Evolutionary conservation across 64 coral and sea anemone species (phyloP).

Genomic region (Dendrophyllia cribrosa): DNA sequence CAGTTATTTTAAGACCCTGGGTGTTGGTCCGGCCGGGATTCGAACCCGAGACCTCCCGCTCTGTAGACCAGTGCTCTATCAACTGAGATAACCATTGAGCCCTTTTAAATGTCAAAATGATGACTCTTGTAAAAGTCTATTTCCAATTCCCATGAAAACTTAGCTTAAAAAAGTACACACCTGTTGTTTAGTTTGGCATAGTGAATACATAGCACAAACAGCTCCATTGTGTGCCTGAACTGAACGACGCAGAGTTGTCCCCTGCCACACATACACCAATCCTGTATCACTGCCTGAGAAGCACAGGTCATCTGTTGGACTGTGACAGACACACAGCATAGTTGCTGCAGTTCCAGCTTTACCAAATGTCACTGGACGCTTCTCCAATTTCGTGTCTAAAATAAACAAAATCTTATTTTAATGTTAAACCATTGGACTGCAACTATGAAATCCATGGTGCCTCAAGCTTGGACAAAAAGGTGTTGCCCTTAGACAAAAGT

Average conservation of each 20-base stretch:
- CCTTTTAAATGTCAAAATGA: no score
- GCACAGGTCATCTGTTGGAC: conserved; percentile 93
- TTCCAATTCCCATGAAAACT: not conserved
- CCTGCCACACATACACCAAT: conserved; percentile 91
- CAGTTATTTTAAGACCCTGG: no score
- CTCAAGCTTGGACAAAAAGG: no score
- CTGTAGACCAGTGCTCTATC: no score
- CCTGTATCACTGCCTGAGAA: conserved; percentile 93
- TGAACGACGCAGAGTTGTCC: conserved; percentile 85
- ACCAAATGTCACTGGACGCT: conserved; percentile 97
- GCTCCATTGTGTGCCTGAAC: conserved; percentile 91
- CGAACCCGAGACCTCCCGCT: no score
- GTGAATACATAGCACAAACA: conserved; percentile 95
- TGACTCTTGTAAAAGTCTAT: no score
- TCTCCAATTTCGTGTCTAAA: conserved; percentile 89
- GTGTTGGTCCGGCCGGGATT: no score
- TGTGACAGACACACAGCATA: conserved; percentile 98
- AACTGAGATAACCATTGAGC: no score
- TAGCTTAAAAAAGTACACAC: not conserved
- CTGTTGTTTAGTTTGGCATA: conserved; percentile 83
- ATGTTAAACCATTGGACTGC: no score
- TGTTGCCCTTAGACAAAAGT: no score
- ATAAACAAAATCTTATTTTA: not conserved
- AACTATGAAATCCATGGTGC: no score
- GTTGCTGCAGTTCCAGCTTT: conserved; percentile 93